These are phyloP conservation scores for Nematolebias whitei DNA, from an alignment of 2,113 vertebrate genomes.

Conservation along the genomic window DNA sequence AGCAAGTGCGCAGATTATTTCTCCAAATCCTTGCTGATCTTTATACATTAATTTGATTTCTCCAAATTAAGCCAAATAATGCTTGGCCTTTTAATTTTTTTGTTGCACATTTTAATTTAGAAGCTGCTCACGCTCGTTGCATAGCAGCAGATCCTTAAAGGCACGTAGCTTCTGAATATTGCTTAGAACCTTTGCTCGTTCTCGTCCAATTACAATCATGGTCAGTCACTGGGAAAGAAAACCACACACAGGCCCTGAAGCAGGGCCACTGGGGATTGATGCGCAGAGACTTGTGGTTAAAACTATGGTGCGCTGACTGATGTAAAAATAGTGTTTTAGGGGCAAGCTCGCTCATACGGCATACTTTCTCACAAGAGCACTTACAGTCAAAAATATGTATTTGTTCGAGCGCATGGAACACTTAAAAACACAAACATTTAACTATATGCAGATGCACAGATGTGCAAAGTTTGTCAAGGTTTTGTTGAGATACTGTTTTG, in stretches of 20 bases:
- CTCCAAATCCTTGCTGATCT: not conserved
- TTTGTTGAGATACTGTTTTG: constrained; percentile 38
- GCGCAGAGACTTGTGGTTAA: constrained; percentile 69
- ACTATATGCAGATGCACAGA: not conserved
- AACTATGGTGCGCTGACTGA: constrained; percentile 68
- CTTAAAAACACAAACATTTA: constrained; percentile 7
- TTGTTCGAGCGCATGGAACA: not conserved
- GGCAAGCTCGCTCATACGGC: constrained; percentile 43
- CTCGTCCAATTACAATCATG: constrained; percentile 69
- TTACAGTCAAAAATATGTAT: constrained; percentile 7
- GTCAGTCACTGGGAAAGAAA: constrained; percentile 69
- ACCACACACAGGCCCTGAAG: constrained; percentile 52
- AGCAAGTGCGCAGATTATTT: not conserved
- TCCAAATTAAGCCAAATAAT: constrained; percentile 9
- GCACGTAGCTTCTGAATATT: constrained; percentile 52
- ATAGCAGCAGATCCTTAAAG: constrained; percentile 38
- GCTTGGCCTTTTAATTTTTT: constrained; percentile 11
- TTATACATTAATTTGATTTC: not conserved
- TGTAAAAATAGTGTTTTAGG: constrained; percentile 68
- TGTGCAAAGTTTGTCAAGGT: constrained; percentile 37
- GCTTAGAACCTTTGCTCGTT: constrained; percentile 66
- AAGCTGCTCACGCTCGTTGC: constrained; percentile 14
- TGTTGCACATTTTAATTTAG: constrained; percentile 27
- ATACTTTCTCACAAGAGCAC: constrained; percentile 59
- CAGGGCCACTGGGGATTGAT: constrained; percentile 60